A percentile compares a stretch with the other conserved stretches of the same genome.
Conservation (phyloP, 2,888 invertebrate genomes). For the Spodoptera picta region DNA sequence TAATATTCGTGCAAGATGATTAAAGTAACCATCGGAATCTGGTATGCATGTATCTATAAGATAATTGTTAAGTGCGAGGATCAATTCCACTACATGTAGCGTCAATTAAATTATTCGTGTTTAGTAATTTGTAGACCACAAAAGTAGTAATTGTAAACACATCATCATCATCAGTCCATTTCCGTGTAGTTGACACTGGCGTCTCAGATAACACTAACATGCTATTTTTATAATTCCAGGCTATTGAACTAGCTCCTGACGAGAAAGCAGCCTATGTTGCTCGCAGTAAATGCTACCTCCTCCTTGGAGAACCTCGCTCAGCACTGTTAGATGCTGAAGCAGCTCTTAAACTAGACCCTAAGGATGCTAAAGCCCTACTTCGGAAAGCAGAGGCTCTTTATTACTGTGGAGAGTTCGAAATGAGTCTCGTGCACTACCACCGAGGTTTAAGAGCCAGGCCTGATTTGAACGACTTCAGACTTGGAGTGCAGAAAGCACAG, state of each 20-base stretch:
- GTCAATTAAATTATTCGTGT: too few species aligned
- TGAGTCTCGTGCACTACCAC: slow-evolving; percentile 97
- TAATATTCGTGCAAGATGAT: neutral
- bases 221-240: slow-evolving; percentile 87
- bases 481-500: slow-evolving; percentile 97
- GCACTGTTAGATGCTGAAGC: slow-evolving; percentile 95
- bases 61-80: too few species aligned
- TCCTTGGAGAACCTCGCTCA: slow-evolving; percentile 94
- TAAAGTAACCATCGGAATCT: too few species aligned
- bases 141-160: too few species aligned
- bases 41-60: too few species aligned
- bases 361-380: slow-evolving; percentile 90
- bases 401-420: slow-evolving; percentile 97
- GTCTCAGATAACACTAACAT: too few species aligned
- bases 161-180: too few species aligned
- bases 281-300: slow-evolving; percentile 95
- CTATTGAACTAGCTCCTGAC: slow-evolving; percentile 94
- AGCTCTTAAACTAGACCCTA: slow-evolving; percentile 92
- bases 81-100: too few species aligned
- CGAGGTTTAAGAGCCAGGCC: slow-evolving; percentile 95
- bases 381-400: slow-evolving; percentile 98
- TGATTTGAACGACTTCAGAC: slow-evolving; percentile 93
- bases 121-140: too few species aligned
- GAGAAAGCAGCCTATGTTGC: slow-evolving; percentile 96
- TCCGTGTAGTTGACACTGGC: too few species aligned